Conservation (phyloP, 2,888 invertebrate genomes). For the Tholera decimalis region DNA sequence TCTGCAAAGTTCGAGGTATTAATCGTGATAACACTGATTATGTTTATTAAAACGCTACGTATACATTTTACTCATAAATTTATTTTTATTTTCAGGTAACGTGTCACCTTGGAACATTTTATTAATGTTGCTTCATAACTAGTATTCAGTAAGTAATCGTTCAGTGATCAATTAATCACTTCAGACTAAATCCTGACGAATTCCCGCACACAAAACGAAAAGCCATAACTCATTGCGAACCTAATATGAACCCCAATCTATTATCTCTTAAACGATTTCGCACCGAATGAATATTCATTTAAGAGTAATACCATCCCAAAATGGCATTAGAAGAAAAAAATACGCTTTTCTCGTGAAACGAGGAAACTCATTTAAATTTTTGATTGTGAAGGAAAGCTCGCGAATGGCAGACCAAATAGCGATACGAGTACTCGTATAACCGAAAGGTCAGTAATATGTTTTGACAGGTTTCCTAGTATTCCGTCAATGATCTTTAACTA, state of each 20-base stretch:
- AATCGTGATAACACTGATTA: conserved; percentile 53
- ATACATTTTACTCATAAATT: conserved; percentile 26
- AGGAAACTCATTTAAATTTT: conserved; percentile 89
- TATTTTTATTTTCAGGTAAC: conserved; percentile 61
- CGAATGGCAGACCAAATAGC: conserved; percentile 75
- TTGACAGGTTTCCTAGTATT: conserved; percentile 63
- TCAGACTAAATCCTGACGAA: conserved; percentile 70
- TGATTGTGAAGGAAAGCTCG: conserved; percentile 84
- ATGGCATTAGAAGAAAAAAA: conserved; percentile 86
- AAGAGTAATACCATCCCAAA: conserved; percentile 87
- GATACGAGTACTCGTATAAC: too few species aligned
- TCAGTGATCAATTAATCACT: conserved; percentile 76
- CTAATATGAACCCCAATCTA: conserved; percentile 89
- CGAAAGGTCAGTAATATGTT: conserved; percentile 80
- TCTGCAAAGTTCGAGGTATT: conserved; percentile 38
- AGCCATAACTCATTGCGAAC: conserved; percentile 85
- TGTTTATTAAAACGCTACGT: conserved; percentile 32
- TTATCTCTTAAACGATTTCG: conserved; percentile 90
- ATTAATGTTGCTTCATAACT: conserved; percentile 33
- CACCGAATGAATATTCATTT: conserved; percentile 90
- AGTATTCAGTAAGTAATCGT: conserved; percentile 59
- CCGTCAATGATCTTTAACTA: conserved; percentile 40
- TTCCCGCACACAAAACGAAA: conserved; percentile 81
- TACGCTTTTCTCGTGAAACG: conserved; percentile 78
- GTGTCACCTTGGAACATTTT: background rate